Evolutionary conservation across 2,113 vertebrate genomes (phyloP), one percentile per base, ranked within the genome.

Genomic region (Perca fluviatilis): DNA sequence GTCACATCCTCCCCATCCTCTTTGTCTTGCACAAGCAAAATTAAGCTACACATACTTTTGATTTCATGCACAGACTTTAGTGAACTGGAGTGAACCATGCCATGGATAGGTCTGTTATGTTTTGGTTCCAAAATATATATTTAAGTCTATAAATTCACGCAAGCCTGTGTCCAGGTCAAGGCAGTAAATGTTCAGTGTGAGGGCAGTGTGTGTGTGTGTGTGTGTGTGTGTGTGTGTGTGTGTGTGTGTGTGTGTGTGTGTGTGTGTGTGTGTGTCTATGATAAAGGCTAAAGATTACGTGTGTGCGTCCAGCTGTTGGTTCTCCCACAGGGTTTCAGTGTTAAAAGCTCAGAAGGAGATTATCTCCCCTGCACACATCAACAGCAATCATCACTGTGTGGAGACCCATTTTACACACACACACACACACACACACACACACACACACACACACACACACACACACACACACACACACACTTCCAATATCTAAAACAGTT

Each of bases 241-340:
- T 50, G 70, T 68, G 23, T 66, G 10, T 4, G 10, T 64, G 40
- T 50, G 64, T 25, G n/a, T 74, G 36, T 53, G 18, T 77, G 46
- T 33, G 58, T 77, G 66, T 88, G 72, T 79, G 60, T 50, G 70
- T 68, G 23, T 66, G 6, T 14, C 49, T 64, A 18, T 40, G 80
- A 79, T 85, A 84, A 83, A 81, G 50, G 40, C 46, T 83, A 50
- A 62, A 83, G 84, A 87, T 90, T 87, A 86, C 58, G 71, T 56
- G 71, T 56, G 65, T 30, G 63, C 69, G 51, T 82, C 83, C 90
- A 92, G 89, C 85, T 93, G 92, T 73, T 87, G 71, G 58, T 63
- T 80, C 66, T 87, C 88, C 80, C 88, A 89, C 10, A 53, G 25
- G 54, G 57, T 75, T 66, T 78, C 51, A 74, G 36, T 79, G 74